Percentiles rank a stretch among this genome's conserved stretches.
Conservation (phyloP, 2,113 vertebrate genomes). For the Thunnus thynnus region DNA sequence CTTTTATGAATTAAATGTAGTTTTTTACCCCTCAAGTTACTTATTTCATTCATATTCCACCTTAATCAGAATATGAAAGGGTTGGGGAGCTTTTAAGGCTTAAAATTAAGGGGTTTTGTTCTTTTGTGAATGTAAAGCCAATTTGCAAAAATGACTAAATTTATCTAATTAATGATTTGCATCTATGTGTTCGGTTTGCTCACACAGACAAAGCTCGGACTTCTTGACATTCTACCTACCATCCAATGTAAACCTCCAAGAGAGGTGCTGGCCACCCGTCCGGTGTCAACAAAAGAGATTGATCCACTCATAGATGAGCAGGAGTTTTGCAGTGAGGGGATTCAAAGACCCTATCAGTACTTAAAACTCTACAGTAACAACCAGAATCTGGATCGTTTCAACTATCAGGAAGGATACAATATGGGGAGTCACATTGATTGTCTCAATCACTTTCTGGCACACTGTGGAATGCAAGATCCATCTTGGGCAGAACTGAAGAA, state of each 20-base stretch:
- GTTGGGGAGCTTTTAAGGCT: too few relatives aligned
- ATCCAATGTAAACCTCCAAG: conserved; percentile 80
- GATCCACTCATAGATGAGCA: conserved; percentile 83
- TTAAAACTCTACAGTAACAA: conserved; percentile 67
- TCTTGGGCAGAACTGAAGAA: conserved; percentile 88
- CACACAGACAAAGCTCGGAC: conserved; percentile 71
- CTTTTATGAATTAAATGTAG: too few relatives aligned
- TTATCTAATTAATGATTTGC: not conserved
- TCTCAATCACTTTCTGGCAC: conserved; percentile 75
- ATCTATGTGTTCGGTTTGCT: conserved; percentile 25
- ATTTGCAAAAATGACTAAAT: not conserved
- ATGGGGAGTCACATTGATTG: conserved; percentile 77
- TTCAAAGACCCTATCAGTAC: conserved; percentile 87
- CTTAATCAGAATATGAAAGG: too few relatives aligned
- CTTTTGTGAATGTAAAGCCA: not conserved
- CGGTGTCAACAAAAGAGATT: not conserved
- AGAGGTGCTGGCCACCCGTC: conserved; percentile 62
- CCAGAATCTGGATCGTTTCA: conserved; percentile 78
- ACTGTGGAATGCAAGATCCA: conserved; percentile 82
- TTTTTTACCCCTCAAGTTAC: too few relatives aligned
- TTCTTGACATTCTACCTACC: conserved; percentile 82
- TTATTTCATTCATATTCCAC: too few relatives aligned
- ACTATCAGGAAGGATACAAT: conserved; percentile 55
- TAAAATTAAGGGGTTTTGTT: not conserved
- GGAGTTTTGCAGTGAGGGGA: conserved; percentile 79